These are phyloP conservation scores for Megalurothrips usitatus DNA, from an alignment of 2,888 invertebrate genomes.

Conservation along the genomic window DNA sequence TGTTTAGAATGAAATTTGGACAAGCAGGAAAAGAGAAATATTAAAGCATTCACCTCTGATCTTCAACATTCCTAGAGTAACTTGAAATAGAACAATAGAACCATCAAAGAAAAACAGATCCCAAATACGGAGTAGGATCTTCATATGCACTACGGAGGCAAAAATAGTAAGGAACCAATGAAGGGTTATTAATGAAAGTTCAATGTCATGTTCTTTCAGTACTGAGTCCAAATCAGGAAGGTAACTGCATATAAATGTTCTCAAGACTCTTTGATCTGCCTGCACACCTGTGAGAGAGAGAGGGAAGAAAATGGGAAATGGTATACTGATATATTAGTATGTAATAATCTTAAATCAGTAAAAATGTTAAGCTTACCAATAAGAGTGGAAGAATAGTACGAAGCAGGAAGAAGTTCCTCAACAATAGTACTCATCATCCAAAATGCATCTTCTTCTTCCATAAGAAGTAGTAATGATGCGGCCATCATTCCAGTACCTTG, in stretches of 20 bases:
- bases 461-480: conserved; percentile 82
- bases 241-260: conserved; percentile 84
- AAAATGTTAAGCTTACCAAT: conserved; percentile 52
- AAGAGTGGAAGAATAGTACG: conserved; percentile 92
- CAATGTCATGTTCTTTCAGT: conserved; percentile 90
- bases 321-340: conserved; percentile 30
- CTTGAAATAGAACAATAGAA: conserved; percentile 88
- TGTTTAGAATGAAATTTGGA: conserved; percentile 6
- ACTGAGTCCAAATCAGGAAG: conserved; percentile 84
- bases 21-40: conserved; percentile 12
- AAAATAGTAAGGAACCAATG: conserved; percentile 98
- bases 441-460: conserved; percentile 98
- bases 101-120: conserved; percentile 96
- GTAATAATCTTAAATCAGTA: conserved; percentile 13
- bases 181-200: conserved; percentile 89
- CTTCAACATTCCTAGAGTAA: conserved; percentile 91
- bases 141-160: conserved; percentile 94
- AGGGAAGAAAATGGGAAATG: conserved; percentile 30
- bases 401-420: conserved; percentile 96
- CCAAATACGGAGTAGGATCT: conserved; percentile 90
- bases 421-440: conserved; percentile 99
- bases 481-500: conserved; percentile 89
- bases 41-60: conserved; percentile 52
- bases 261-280: conserved; percentile 93
- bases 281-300: conserved; percentile 62